Evolutionary conservation across 2,797 vertebrate genomes (phyloP).

Genomic region (Myiotriccus ornatus): DNA sequence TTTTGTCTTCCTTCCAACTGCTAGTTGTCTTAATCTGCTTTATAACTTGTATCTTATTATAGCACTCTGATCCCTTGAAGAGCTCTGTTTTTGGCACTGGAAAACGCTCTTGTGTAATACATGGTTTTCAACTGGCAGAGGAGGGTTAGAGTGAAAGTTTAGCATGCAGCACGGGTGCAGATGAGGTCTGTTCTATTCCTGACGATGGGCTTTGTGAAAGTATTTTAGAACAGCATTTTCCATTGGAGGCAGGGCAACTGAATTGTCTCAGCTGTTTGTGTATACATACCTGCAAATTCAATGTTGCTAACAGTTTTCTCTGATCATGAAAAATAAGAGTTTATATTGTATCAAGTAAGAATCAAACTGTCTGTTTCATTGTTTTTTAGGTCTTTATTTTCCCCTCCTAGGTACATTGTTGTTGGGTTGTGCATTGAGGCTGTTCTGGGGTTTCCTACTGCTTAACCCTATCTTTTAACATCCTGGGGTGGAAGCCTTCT

Average conservation of each 20-base stretch:
- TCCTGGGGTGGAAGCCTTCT: neutral
- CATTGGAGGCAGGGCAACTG: neutral
- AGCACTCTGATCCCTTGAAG: neutral
- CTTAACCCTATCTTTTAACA: neutral
- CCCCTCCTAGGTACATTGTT: neutral
- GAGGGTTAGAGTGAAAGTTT: neutral
- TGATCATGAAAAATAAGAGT: neutral
- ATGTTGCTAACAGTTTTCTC: neutral
- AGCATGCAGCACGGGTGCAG: neutral
- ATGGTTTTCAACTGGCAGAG: neutral
- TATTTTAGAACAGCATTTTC: neutral
- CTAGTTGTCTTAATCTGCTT: neutral
- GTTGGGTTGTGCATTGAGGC: neutral
- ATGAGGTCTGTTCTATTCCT: neutral
- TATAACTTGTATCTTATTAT: neutral
- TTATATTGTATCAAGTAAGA: neutral
- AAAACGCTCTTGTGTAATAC: neutral
- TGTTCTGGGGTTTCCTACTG: neutral
- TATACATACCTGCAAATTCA: accelerated
- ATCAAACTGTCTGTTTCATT: neutral
- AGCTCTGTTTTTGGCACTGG: neutral
- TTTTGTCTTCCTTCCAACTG: neutral
- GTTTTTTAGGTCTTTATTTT: neutral
- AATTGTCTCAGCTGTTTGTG: neutral
- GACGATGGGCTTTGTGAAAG: neutral